Evolutionary conservation across 2,113 vertebrate genomes (phyloP).

Genomic region (Heterotilapia buettikoferi): DNA sequence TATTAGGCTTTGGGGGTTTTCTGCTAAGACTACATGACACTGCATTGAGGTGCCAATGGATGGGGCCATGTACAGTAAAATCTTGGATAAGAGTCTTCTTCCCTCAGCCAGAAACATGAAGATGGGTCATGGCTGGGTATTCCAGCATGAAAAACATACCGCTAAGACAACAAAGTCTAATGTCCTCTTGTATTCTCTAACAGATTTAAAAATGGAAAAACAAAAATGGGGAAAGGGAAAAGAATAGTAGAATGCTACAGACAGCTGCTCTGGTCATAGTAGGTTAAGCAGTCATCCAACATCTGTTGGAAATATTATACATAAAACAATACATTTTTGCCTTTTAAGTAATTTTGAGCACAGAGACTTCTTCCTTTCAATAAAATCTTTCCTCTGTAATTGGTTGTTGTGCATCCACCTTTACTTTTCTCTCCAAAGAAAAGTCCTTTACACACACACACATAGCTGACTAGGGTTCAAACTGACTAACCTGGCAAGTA

Average conservation of each 20-base stretch:
- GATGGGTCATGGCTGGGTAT: neutral
- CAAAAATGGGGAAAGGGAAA: neutral
- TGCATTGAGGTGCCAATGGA: neutral
- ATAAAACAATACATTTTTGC: neutral
- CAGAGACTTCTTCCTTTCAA: neutral
- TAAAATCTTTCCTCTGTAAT: neutral
- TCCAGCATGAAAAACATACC: neutral
- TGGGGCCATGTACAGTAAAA: neutral
- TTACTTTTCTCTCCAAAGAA: neutral
- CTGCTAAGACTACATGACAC: neutral
- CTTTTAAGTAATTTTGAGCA: neutral
- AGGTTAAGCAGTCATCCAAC: neutral
- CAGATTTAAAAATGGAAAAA: neutral
- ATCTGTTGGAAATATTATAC: constrained; percentile 15
- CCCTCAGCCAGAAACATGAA: neutral
- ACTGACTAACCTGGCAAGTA: neutral
- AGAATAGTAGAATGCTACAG: neutral
- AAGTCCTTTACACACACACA: neutral
- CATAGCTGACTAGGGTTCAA: neutral
- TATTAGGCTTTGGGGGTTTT: neutral
- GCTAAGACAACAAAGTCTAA: neutral
- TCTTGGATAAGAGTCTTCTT: neutral
- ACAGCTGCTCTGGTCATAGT: neutral
- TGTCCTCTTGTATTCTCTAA: neutral
- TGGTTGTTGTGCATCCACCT: neutral